Conservation (phyloP, 2,113 vertebrate species). For the Cyprinus carpio region DNA sequence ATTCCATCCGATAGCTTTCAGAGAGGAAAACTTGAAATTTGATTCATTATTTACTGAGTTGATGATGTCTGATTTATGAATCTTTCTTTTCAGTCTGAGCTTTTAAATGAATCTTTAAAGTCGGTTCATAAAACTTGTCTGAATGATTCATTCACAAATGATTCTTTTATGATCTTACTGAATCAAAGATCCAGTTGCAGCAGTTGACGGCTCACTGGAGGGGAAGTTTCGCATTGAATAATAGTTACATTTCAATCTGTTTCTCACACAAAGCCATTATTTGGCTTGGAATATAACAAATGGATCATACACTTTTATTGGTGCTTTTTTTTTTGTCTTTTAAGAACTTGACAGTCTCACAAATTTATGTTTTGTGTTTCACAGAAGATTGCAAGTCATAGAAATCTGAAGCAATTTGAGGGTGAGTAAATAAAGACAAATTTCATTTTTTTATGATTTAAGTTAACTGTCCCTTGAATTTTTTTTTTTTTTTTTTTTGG, state of each 20-base stretch:
- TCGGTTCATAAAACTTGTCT: slow-evolving; percentile 4
- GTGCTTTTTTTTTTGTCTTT: not conserved
- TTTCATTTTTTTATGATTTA: not conserved
- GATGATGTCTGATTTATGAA: not conserved
- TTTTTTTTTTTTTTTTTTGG: too few relatives aligned
- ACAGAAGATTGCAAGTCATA: not conserved
- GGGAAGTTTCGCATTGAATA: not conserved
- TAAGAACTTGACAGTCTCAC: not conserved
- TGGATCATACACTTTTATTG: not conserved
- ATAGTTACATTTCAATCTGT: not conserved
- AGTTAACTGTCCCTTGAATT: not conserved
- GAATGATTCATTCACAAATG: not conserved
- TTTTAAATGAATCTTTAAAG: not conserved
- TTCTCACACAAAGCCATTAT: not conserved
- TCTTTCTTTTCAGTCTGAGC: not conserved
- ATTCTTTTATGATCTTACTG: not conserved
- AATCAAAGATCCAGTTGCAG: slow-evolving; percentile 12
- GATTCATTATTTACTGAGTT: not conserved
- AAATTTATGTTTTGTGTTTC: not conserved
- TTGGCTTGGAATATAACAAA: not conserved
- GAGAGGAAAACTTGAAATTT: not conserved
- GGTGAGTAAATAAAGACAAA: not conserved
- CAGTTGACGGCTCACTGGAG: not conserved
- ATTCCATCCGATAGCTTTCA: not conserved
- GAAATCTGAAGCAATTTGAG: not conserved